Conservation (phyloP, 2,888 invertebrate genomes). For the Phania funesta region DNA sequence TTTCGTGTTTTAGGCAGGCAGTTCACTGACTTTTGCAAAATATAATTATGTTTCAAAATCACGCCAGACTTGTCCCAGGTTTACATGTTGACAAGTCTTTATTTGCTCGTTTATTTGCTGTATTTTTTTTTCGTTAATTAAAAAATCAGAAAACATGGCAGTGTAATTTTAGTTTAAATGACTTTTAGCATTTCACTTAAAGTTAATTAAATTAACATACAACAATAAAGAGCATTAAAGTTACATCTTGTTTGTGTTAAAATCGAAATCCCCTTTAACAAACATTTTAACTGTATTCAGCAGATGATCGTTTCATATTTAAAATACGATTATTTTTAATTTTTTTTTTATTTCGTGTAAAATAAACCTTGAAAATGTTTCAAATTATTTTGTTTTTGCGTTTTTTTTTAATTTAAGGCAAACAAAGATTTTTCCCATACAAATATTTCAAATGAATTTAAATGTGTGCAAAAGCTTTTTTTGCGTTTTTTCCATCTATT, state of each 20-base stretch:
- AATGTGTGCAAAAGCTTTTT: slow-evolving; percentile 26
- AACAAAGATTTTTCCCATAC: slow-evolving; percentile 37
- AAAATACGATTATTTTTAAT: slow-evolving; percentile 2
- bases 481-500: slow-evolving; percentile 21
- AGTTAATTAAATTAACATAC: slow-evolving; percentile 61
- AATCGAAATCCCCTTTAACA: background rate
- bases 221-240: background rate
- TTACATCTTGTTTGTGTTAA: background rate
- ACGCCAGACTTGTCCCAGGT: slow-evolving; percentile 10
- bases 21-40: too few species aligned
- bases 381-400: background rate
- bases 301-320: background rate
- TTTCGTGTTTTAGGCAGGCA: too few species aligned
- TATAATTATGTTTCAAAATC: slow-evolving; percentile 20
- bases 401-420: slow-evolving; percentile 14
- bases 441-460: background rate
- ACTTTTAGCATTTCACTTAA: slow-evolving; percentile 41
- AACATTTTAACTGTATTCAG: background rate
- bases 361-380: slow-evolving; percentile 39
- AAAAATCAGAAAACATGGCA: background rate
- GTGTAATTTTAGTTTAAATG: slow-evolving; percentile 18
- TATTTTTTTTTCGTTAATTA: background rate
- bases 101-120: background rate
- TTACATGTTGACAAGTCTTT: slow-evolving; percentile 20
- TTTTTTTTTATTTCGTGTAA: slow-evolving; percentile 18